Evolutionary conservation across 1,140 invertebrate species (phyloP).

Genomic region (Diorhabda sublineata): DNA sequence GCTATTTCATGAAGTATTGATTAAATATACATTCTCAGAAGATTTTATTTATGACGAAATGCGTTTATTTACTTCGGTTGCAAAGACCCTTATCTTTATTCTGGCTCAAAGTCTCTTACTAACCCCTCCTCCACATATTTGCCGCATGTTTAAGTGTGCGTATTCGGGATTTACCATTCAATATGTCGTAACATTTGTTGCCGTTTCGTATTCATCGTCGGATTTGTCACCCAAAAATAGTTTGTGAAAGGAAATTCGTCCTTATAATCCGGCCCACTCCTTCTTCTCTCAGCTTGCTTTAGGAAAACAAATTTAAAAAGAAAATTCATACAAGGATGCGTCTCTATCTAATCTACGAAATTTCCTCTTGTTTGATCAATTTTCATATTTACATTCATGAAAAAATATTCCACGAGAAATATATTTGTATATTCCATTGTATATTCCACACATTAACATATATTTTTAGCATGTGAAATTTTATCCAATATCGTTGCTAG

Average conservation of each 20-base stretch:
- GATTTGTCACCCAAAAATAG: slow-evolving; percentile 1
- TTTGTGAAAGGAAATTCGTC: neutral
- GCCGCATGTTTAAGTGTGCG: neutral
- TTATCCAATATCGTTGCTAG: too few species aligned
- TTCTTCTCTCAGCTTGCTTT: neutral
- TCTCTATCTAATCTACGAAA: neutral
- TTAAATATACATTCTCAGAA: too few species aligned
- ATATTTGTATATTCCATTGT: neutral
- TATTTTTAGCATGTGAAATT: too few species aligned
- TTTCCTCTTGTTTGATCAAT: too few species aligned
- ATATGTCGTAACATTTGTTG: slow-evolving; percentile 2
- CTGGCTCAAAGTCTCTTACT: too few species aligned
- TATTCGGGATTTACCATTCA: neutral
- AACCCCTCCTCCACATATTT: neutral
- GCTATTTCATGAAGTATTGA: too few species aligned
- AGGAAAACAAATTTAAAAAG: neutral
- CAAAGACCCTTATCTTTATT: too few species aligned
- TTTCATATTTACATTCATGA: slow-evolving; percentile 23
- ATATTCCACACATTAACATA: neutral
- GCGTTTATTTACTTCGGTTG: too few species aligned
- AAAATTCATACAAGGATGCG: neutral
- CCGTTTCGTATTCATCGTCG: slow-evolving; percentile 1
- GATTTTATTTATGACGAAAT: too few species aligned
- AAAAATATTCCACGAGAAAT: slow-evolving; percentile 9
- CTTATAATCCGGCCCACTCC: neutral